Evolutionary conservation across 2,888 invertebrate genomes (phyloP).

Genomic region (Orchesellides sinensis): DNA sequence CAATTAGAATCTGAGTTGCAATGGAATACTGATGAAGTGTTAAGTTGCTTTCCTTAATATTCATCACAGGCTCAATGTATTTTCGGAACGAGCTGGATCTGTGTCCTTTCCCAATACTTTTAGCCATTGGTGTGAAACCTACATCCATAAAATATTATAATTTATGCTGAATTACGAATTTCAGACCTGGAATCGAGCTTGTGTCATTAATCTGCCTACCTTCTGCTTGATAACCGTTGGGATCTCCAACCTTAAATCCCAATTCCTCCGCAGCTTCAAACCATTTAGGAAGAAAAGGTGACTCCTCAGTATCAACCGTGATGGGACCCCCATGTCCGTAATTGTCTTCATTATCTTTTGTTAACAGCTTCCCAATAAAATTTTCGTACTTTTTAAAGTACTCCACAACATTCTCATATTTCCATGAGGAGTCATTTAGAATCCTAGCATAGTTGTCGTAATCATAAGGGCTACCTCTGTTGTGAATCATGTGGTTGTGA

Average conservation of each 20-base stretch:
- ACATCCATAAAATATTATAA: too few relatives aligned
- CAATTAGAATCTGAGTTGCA: background rate
- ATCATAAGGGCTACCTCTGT: slow-evolving; percentile 56
- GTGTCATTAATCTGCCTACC: slow-evolving; percentile 5
- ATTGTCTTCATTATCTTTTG: background rate
- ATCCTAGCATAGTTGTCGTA: slow-evolving; percentile 57
- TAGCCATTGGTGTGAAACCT: slow-evolving; percentile 45
- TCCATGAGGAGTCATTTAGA: slow-evolving; percentile 47
- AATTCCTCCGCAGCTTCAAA: slow-evolving; percentile 50
- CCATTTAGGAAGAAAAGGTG: slow-evolving; percentile 33
- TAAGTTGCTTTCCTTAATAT: slow-evolving; percentile 7
- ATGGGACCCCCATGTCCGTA: slow-evolving; percentile 49
- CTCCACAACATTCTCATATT: slow-evolving; percentile 46
- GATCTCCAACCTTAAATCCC: slow-evolving; percentile 34
- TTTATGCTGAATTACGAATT: too few relatives aligned
- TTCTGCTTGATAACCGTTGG: slow-evolving; percentile 45
- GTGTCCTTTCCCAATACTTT: slow-evolving; percentile 16
- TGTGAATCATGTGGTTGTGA: slow-evolving; percentile 52
- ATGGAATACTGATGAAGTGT: slow-evolving; percentile 54
- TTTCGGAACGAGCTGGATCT: slow-evolving; percentile 25
- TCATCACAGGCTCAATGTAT: slow-evolving; percentile 31
- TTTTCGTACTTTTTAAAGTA: slow-evolving; percentile 62
- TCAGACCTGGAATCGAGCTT: too few relatives aligned
- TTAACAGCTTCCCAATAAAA: slow-evolving; percentile 43
- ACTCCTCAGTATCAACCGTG: slow-evolving; percentile 25